phyloP scores from a whole-genome alignment of 2,797 vertebrate genomes.

The Acanthornis magna region DNA sequence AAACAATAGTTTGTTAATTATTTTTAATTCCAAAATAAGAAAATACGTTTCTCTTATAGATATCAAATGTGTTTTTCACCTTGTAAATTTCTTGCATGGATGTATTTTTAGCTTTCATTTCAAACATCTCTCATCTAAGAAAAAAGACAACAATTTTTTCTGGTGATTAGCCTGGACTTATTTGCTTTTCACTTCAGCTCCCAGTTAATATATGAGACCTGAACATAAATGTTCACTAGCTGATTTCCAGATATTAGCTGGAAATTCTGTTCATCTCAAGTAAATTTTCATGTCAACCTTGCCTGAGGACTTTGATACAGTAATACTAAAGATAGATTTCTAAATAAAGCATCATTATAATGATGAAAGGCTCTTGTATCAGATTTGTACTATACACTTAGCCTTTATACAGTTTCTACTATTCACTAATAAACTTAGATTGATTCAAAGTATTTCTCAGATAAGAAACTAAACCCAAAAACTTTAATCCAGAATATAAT shows the following conservation, averaged over 20 bases:
- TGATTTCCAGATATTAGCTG: neutral
- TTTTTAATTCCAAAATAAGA: neutral
- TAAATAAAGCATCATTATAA: neutral
- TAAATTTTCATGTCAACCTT: neutral
- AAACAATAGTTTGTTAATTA: neutral
- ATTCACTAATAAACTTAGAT: neutral
- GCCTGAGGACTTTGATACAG: neutral
- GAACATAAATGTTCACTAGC: neutral
- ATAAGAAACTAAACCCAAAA: neutral
- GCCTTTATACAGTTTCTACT: neutral
- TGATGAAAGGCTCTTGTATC: neutral
- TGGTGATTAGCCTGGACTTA: neutral
- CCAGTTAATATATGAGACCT: neutral
- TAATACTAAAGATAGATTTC: neutral
- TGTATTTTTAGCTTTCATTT: neutral
- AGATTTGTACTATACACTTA: neutral
- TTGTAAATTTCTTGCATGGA: neutral
- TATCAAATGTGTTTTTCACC: neutral
- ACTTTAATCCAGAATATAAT: neutral
- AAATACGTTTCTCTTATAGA: neutral
- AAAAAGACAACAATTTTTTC: neutral
- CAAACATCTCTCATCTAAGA: neutral
- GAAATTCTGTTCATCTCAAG: neutral
- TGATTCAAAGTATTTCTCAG: neutral
- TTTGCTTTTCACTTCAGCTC: neutral